Evolutionary conservation across 2,113 vertebrate genomes (phyloP), one percentile per base, ranked within the genome.

Genomic region (Australoheros scitulus): DNA sequence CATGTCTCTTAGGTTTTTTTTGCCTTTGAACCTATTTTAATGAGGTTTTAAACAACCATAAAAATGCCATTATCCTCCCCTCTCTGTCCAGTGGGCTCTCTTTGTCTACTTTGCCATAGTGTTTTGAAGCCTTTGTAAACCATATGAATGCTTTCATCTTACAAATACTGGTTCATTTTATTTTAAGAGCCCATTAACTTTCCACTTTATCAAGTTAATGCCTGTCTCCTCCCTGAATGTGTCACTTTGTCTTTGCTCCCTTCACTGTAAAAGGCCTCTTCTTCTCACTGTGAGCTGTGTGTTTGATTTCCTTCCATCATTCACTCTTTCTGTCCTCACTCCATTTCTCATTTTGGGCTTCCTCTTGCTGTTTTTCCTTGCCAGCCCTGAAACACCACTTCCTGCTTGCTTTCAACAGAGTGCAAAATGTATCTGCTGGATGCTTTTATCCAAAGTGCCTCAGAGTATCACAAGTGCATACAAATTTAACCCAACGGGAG

Each of bases 401-500:
- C 75, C 80, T 76, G 80, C 79, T 68, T 86, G 82, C 81, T 81
- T 87, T 83, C 58, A 79, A 32, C 38, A 52, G 10, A 14, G 68
- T 88, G 52, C 70, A 50, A 81, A 89, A 89, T 80, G 75, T 87
- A 78, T 92, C 87, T 80, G 81, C 58, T 75, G 57, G 80, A 89
- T 68, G 90, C 88, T 91, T 93, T 92, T 91, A 92, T 88, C 82
- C 85, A 79, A 80, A 92, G 74, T 86, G 86, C 82, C 64, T 83
- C 22, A 22, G 68, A 41, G 81, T 75, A 80, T 79, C 74, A 76
- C 3, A 22, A 64, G 76, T 58, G 77, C 75, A 86, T 74, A 76
- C 72, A 85, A 43, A 88, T 87, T 87, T 81, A 89, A 24, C 57
- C 87, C 68, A 36, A 2, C 77, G 82, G 85, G 89, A 88, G 68